Evolutionary conservation across 2,113 vertebrate species (phyloP).

Genomic region (Elachura formosa): DNA sequence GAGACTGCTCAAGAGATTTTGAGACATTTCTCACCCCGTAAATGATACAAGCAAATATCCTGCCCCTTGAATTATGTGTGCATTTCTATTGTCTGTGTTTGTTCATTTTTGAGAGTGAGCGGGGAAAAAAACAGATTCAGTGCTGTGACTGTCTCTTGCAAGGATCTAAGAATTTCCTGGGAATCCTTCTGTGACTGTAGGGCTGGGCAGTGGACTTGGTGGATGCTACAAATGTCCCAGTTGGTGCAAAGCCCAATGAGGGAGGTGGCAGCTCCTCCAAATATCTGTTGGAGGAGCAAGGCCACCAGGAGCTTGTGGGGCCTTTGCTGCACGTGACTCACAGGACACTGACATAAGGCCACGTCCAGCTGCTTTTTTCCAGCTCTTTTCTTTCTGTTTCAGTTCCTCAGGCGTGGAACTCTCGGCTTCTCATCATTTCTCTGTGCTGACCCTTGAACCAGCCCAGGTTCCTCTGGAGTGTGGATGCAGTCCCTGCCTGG

Average conservation of each 20-base stretch:
- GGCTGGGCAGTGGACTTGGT: background rate
- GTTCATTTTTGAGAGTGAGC: background rate
- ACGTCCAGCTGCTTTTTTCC: background rate
- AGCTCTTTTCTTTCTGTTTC: constrained; percentile 39
- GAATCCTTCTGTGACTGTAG: background rate
- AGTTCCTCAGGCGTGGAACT: background rate
- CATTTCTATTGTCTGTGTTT: background rate
- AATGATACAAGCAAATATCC: background rate
- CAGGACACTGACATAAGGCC: background rate
- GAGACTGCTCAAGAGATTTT: background rate
- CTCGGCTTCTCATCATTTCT: background rate
- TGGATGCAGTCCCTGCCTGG: background rate
- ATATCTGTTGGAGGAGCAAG: background rate
- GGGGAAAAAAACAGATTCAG: background rate
- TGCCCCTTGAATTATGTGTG: background rate
- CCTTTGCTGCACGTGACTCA: background rate
- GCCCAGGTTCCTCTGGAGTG: background rate
- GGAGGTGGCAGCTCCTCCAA: background rate
- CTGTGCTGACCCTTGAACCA: accelerated
- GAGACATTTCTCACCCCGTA: background rate
- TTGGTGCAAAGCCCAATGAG: background rate
- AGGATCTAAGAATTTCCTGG: background rate
- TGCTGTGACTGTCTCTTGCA: background rate
- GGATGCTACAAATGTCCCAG: background rate
- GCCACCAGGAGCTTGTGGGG: background rate